phyloP scores from a whole-genome alignment of 2,888 invertebrate genomes.

The Bugulina stolonifera region DNA sequence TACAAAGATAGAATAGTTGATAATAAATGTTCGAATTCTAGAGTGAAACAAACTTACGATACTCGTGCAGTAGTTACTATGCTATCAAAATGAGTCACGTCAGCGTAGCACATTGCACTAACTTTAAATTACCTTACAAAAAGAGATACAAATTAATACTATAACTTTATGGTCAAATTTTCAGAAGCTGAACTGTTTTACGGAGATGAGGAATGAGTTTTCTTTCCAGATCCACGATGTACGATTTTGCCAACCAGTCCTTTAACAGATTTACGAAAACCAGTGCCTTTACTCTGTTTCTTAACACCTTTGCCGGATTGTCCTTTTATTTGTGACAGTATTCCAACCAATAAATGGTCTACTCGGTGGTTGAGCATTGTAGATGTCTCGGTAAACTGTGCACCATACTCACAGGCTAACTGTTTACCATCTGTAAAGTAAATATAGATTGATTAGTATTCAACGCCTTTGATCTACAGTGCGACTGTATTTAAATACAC shows the following conservation, averaged over 20 bases:
- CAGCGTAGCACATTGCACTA: too few species aligned
- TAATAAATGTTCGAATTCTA: too few species aligned
- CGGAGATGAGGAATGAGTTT: background rate
- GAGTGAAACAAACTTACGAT: too few species aligned
- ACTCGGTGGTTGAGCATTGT: constrained; percentile 26
- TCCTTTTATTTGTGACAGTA: constrained; percentile 9
- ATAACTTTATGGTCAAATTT: too few species aligned
- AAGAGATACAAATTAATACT: too few species aligned
- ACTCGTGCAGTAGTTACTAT: too few species aligned
- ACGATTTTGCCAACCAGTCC: constrained; percentile 41
- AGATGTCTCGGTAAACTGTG: constrained; percentile 24
- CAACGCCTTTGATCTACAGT: too few species aligned
- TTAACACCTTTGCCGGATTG: background rate
- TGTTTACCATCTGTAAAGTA: constrained; percentile 9
- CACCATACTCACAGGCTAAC: constrained; percentile 6
- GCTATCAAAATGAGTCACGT: too few species aligned
- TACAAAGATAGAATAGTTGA: too few species aligned
- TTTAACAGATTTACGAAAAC: constrained; percentile 20
- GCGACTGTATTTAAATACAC: too few species aligned
- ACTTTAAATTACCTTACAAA: too few species aligned
- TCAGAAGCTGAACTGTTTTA: background rate
- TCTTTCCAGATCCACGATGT: constrained; percentile 14
- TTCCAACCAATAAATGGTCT: constrained; percentile 23
- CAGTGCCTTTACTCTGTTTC: constrained; percentile 4
- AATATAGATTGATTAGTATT: background rate